Percentiles rank a stretch among this genome's conserved stretches.
phyloP scores from a whole-genome alignment of 2,113 vertebrate species.

The Bungarus multicinctus region DNA sequence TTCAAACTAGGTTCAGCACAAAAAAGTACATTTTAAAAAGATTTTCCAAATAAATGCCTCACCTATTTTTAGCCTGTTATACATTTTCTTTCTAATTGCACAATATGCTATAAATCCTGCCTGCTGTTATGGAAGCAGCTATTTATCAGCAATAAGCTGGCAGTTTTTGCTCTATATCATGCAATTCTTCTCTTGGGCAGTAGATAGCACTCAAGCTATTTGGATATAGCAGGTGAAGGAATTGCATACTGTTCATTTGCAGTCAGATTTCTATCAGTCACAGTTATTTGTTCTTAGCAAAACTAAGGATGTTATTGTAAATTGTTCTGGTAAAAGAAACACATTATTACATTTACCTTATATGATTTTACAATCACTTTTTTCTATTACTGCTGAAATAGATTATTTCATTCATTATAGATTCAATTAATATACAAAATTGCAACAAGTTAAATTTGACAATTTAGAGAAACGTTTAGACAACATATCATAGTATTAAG shows the following conservation, averaged over 20 bases:
- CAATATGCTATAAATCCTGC: neutral
- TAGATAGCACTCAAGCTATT: conserved; percentile 68
- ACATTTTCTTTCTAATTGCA: conserved; percentile 19
- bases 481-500: neutral
- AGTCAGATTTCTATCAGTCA: neutral
- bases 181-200: conserved; percentile 53
- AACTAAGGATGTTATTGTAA: neutral
- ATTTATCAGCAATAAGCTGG: accelerated
- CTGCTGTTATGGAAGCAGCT: neutral
- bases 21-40: conserved; percentile 11
- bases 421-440: neutral
- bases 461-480: neutral
- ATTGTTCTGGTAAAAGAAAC: neutral
- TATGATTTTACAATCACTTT: neutral
- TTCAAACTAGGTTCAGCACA: conserved; percentile 19
- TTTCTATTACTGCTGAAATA: neutral
- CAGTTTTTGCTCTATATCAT: neutral
- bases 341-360: neutral
- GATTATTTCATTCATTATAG: neutral
- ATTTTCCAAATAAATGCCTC: conserved; percentile 31
- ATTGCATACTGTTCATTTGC: neutral
- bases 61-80: conserved; percentile 6
- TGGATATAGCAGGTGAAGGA: neutral
- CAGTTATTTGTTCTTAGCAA: neutral
- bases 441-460: neutral